A percentile compares a stretch with the other conserved stretches of the same genome.
phyloP scores from a whole-genome alignment of 1,140 invertebrate species.

The Pseudomyrmex flavicornis region DNA sequence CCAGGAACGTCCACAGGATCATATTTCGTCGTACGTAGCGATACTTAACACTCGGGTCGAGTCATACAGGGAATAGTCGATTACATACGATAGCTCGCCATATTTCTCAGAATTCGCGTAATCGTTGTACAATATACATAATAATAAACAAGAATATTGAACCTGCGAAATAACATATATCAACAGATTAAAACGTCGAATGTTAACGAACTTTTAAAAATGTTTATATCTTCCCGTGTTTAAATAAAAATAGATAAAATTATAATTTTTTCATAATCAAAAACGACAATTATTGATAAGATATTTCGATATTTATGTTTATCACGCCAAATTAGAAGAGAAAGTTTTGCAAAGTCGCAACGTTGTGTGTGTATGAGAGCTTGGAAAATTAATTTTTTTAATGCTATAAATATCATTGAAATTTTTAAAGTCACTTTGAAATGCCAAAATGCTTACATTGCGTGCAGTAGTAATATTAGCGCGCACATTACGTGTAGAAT shows the following conservation, averaged over 20 bases:
- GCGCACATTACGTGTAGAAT: background rate
- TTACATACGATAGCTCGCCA: conserved; percentile 81
- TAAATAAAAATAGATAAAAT: background rate
- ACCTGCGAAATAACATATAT: background rate
- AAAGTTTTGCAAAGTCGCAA: background rate
- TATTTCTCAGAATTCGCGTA: conserved; percentile 78
- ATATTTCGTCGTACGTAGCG: conserved; percentile 83
- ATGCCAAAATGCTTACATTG: conserved; percentile 30
- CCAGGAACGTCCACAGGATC: conserved; percentile 83
- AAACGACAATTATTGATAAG: background rate
- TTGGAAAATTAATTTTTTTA: background rate
- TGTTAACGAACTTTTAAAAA: background rate
- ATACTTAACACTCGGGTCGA: conserved; percentile 81
- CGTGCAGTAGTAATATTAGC: conserved; percentile 1
- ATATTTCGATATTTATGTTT: background rate
- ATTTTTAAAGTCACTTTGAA: conserved; percentile 1
- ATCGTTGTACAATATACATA: conserved; percentile 67
- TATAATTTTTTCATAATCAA: background rate
- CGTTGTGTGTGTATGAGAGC: background rate
- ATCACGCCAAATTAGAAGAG: background rate
- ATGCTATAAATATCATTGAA: background rate
- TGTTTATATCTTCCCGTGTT: too few species aligned
- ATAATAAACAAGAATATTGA: conserved; percentile 57
- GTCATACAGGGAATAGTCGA: conserved; percentile 81
- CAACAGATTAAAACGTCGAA: background rate